Percentiles rank a stretch among this genome's conserved stretches.
These are phyloP conservation scores for Atherinomorus stipes DNA, from an alignment of 2,113 vertebrate genomes.

Conservation along the genomic window DNA sequence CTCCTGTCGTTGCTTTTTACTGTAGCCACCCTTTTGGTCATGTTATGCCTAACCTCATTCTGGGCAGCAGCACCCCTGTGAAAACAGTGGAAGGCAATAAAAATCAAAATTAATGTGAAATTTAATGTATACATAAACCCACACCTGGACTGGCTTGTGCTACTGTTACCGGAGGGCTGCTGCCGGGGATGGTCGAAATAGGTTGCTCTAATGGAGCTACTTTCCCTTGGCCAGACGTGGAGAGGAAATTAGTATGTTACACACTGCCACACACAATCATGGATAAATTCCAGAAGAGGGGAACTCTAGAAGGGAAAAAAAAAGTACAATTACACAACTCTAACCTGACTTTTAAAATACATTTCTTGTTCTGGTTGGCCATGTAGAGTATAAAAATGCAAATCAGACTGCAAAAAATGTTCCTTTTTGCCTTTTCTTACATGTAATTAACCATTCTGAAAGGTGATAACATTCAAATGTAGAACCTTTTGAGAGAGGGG, in stretches of 20 bases:
- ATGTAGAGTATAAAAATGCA: conserved; percentile 31
- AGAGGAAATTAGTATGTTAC: conserved; percentile 51
- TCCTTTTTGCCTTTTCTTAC: conserved; percentile 31
- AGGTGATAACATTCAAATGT: conserved; percentile 60
- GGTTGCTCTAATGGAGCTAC: conserved; percentile 34
- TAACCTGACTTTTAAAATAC: conserved; percentile 22
- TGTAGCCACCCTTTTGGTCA: conserved; percentile 53
- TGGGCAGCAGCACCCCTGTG: conserved; percentile 49
- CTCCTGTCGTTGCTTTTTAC: conserved; percentile 51
- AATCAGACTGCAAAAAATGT: conserved; percentile 35
- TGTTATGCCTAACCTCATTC: conserved; percentile 56
- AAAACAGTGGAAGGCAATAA: conserved; percentile 56
- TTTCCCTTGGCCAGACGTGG: conserved; percentile 8
- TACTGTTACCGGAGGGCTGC: conserved; percentile 37
- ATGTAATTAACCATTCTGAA: conserved; percentile 61
- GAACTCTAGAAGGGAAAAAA: conserved; percentile 10
- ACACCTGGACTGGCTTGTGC: conserved; percentile 67
- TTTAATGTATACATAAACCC: conserved; percentile 76
- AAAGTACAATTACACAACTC: conserved; percentile 36
- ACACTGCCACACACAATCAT: conserved; percentile 49
- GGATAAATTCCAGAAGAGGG: conserved; percentile 34
- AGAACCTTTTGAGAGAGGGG: conserved; percentile 49
- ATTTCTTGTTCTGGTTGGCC: conserved; percentile 15
- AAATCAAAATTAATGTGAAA: conserved; percentile 68
- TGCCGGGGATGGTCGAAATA: conserved; percentile 2